Percentiles rank a stretch among this genome's conserved stretches.
Evolutionary conservation across 1,140 invertebrate genomes (phyloP).

Genomic region (Laupala kohalensis): DNA sequence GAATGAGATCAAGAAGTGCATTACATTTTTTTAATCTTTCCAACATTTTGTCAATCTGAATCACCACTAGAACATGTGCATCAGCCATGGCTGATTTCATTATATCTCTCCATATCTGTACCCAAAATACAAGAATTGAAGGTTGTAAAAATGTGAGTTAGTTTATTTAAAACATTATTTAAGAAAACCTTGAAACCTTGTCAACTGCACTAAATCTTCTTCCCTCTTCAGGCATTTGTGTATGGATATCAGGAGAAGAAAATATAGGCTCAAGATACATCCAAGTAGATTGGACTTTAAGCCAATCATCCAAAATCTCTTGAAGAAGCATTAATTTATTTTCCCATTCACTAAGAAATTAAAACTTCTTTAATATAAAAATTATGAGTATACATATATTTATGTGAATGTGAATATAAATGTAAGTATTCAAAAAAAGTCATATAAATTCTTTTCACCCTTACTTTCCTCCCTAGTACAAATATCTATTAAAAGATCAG

Average conservation of each 20-base stretch:
- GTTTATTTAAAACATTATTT: background rate
- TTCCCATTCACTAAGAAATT: slow-evolving; percentile 55
- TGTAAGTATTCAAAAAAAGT: background rate
- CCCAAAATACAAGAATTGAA: background rate
- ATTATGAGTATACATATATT: too few relatives aligned
- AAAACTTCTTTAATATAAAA: background rate
- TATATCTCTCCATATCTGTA: slow-evolving; percentile 78
- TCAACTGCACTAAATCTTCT: slow-evolving; percentile 81
- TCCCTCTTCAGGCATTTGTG: slow-evolving; percentile 87
- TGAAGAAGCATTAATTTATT: slow-evolving; percentile 59
- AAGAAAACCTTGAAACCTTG: slow-evolving; percentile 38
- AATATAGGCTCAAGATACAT: slow-evolving; percentile 97
- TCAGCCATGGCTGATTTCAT: slow-evolving; percentile 74
- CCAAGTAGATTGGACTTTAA: slow-evolving; percentile 95
- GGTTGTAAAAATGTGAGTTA: background rate
- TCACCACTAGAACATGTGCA: slow-evolving; percentile 68
- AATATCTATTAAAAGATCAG: too few relatives aligned
- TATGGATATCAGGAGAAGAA: slow-evolving; percentile 93
- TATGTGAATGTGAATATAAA: background rate
- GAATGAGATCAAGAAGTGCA: slow-evolving; percentile 73
- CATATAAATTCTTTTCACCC: background rate
- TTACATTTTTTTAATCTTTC: slow-evolving; percentile 83
- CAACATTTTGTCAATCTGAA: slow-evolving; percentile 86
- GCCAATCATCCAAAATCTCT: slow-evolving; percentile 92
- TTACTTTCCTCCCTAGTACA: too few relatives aligned